Evolutionary conservation across 2,113 vertebrate genomes (phyloP).

Genomic region (Lipotes vexillifer): DNA sequence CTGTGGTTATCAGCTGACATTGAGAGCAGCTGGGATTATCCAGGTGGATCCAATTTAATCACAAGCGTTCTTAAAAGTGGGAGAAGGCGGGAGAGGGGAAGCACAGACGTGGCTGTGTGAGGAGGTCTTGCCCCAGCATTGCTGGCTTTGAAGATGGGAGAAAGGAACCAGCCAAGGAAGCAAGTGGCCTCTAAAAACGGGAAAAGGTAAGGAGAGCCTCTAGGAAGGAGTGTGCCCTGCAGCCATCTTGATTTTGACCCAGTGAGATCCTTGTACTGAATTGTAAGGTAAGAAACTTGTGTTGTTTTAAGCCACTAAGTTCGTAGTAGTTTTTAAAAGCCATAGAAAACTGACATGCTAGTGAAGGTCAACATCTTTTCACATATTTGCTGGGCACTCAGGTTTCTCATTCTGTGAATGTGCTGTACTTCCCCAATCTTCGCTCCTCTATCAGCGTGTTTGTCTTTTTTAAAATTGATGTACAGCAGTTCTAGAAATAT

Average conservation of each 20-base stretch:
- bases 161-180: neutral
- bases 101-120: fast-evolving
- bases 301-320: neutral
- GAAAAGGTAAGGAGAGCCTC: neutral
- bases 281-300: neutral
- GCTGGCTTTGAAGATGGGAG: neutral
- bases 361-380: neutral
- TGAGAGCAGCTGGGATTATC: neutral
- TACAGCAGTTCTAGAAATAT: neutral
- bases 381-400: neutral
- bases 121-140: fast-evolving
- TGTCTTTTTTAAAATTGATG: neutral
- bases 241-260: neutral
- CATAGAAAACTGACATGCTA: neutral
- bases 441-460: neutral
- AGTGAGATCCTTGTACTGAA: neutral
- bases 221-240: neutral
- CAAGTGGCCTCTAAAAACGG: neutral
- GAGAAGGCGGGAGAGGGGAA: neutral
- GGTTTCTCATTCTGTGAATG: neutral
- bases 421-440: neutral
- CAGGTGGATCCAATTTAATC: neutral
- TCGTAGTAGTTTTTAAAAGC: neutral
- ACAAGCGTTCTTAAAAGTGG: neutral
- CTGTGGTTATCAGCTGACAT: neutral